phyloP scores from a whole-genome alignment of 53 echinoderm and acorn worm species.

The Paracentrotus lividus region DNA sequence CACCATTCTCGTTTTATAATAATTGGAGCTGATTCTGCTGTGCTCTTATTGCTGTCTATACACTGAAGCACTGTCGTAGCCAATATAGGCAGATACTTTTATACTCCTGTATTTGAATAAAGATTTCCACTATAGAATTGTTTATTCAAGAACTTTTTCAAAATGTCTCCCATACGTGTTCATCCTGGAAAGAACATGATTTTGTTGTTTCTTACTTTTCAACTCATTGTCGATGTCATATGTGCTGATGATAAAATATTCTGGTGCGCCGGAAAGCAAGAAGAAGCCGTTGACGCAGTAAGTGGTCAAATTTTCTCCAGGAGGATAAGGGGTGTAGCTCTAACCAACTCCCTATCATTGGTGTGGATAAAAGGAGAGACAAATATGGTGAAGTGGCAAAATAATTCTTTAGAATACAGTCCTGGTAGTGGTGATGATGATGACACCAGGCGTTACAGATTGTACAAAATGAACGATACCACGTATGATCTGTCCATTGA shows the following conservation, averaged over 20 bases:
- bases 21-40: background rate
- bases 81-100: too few relatives aligned
- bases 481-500: background rate
- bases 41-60: too few relatives aligned
- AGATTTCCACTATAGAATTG: too few relatives aligned
- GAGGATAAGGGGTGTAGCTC: too few relatives aligned
- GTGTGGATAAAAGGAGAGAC: background rate
- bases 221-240: background rate
- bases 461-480: background rate
- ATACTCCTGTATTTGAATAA: too few relatives aligned
- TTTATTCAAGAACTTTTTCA: background rate
- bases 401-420: background rate
- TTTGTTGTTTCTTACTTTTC: background rate
- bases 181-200: background rate
- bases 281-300: background rate
- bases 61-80: too few relatives aligned
- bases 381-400: background rate
- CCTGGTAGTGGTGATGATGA: background rate
- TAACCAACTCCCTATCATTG: background rate
- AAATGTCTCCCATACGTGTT: background rate
- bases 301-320: background rate
- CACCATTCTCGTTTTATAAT: background rate
- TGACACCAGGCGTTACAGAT: background rate
- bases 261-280: background rate
- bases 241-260: background rate